phyloP scores from a whole-genome alignment of 2,888 invertebrate species.

The Fragum fragum region DNA sequence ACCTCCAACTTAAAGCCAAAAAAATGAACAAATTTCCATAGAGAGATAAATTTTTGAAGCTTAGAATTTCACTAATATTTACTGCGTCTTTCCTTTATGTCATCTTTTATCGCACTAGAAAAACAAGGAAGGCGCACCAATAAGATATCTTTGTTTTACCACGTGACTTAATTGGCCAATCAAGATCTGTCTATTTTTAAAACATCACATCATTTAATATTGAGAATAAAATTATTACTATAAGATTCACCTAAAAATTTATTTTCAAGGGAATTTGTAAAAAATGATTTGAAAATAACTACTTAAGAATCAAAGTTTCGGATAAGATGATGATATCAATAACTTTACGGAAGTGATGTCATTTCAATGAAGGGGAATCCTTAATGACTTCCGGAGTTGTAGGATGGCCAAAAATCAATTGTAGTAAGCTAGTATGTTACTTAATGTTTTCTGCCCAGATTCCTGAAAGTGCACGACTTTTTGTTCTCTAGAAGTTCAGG shows the following conservation, averaged over 20 bases:
- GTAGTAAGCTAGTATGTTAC: neutral
- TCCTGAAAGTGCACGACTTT: too few species aligned
- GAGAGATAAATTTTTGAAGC: too few species aligned
- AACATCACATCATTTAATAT: constrained; percentile 9
- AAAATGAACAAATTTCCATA: too few species aligned
- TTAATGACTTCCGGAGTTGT: neutral
- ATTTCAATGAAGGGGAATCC: constrained; percentile 11
- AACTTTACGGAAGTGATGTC: constrained; percentile 17
- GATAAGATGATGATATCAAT: too few species aligned
- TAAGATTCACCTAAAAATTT: too few species aligned
- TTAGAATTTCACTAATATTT: too few species aligned
- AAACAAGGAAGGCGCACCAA: constrained; percentile 62
- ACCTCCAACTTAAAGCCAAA: too few species aligned
- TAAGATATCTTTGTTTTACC: constrained; percentile 36
- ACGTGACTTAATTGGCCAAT: constrained; percentile 57
- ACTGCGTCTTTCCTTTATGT: constrained; percentile 25
- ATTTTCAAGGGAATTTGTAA: too few species aligned
- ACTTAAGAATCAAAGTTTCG: too few species aligned
- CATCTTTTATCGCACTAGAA: constrained; percentile 57
- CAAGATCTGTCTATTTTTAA: constrained; percentile 36
- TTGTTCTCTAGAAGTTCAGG: too few species aligned
- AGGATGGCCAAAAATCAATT: neutral
- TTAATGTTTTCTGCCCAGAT: too few species aligned
- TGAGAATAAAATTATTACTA: neutral
- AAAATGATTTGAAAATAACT: too few species aligned